Evolutionary conservation across 53 echinoderm and acorn worm genomes (phyloP), one percentile per base, ranked within the genome.

Genomic region (Zoroaster sp.): DNA sequence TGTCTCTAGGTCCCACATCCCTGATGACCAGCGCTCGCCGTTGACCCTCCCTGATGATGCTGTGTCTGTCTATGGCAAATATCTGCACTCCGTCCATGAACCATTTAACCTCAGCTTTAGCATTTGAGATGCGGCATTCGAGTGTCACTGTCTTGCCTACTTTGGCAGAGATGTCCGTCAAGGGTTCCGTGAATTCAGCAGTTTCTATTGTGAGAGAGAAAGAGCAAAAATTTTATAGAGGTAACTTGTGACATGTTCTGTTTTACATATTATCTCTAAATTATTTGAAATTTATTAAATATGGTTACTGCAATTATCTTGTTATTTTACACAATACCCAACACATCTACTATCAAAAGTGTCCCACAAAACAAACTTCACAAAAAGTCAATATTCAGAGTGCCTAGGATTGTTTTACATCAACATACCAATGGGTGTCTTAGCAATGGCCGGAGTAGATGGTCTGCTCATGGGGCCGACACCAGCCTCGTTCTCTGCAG

Each of bases 401-500:
- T n/a, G n/a, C n/a, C n/a, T n/a, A n/a, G n/a, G n/a, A n/a, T n/a
- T n/a, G n/a, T n/a, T n/a, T n/a, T n/a, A n/a, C n/a, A n/a, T n/a
- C n/a, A n/a, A n/a, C 8, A 10, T 94, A 99, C 99, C 99, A 46
- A 93, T 89, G 23, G 99, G 99, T 78, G 96, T 83, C 88, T 87
- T 99, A 52, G 94, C 80, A 40, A 73, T 34, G 10, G 93, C 92
- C 7, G 96, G 91, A 34, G 79, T 73, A 40, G 99, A 99, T 63
- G 88, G 71, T 35, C 88, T 89, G 47, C 99, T 96, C 89, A 94
- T 92, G 65, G 92, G 91, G 53, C 99, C 94, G 1, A 87, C 71
- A 52, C 99, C 99, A 11, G 94, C 96, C 63, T 99, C 99, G 67
- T 99, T 99, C 87, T 99, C 94, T 17, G 99, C 99, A 14, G 92